Base-by-base conservation (phyloP, 2,888 invertebrate species). In the Timandra comae region DNA sequence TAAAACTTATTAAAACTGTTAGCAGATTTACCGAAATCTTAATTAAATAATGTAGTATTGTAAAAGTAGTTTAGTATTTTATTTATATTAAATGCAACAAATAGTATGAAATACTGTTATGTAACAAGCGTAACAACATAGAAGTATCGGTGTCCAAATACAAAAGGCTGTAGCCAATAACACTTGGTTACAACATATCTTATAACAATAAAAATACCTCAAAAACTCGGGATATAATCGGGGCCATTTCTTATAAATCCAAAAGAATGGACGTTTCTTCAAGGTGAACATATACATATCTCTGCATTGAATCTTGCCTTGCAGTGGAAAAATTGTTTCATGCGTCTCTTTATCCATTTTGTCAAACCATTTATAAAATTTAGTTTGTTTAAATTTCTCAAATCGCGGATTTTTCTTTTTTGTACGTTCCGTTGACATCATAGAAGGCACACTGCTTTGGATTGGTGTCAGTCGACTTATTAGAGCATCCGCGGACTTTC, bases 141-240 rank as follows among this genome's bases (percentile, higher is more conserved):
- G 29, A 30, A 66, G 28, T 13, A 65, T 21, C 35, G 74, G 74
- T 35, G 54, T 50, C 69, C 74, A 74, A 35, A 70, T 42, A 38
- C 62, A 61, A 7, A 53, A 9, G 2, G 64, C 45, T 30, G 52
- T 6, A 35, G 54, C 59, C 27, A 51, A 35, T 3, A 53, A 13
- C 20, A 8, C 12, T 7, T 39, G 12, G n/a, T 34, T 35, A 31
- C 48, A 41, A 23, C 47, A 6, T 11, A 22, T 53, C 35, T 37
- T 21, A 13, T 31, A 52, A 30, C 45, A 44, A 41, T 45, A 54
- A 24, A 36, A 40, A 13, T 30, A 44, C 13, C 27, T 35, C 36
- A 59, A 26, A 30, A 60, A 54, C 9, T 30, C 27, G 1, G 60
- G 60, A 35, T 70, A 69, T 2, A 52, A 9, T 3, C 46, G 29